Evolutionary conservation across 2,113 vertebrate genomes (phyloP), one percentile per base, ranked within the genome.

Genomic region (Brachyhypopomus occidentalis): DNA sequence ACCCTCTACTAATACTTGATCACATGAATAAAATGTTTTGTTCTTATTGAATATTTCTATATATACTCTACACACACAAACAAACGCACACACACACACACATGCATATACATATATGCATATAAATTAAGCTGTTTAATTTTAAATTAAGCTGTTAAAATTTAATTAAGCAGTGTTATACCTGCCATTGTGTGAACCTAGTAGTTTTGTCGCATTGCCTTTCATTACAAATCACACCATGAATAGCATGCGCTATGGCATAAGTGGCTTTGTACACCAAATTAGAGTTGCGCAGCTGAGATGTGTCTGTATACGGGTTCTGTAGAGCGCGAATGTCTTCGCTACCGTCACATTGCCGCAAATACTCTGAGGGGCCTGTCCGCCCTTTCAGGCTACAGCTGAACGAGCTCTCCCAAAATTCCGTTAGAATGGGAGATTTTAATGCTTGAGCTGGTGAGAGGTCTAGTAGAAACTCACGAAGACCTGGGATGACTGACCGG

Each of bases 241-340:
- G 88, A 48, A 92, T 80, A 4, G 90, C 89, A 75, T 92, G 88
- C 30, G 90, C 92, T 70, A 92, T 87, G 22, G 92, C 90, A 75
- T 92, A 91, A 12, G 87, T 89, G 14, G 92, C 92, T 80, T 92
- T 92, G 63, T 92, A 92, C 17, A 90, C 91, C 88, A 91, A 90
- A 84, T 92, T 90, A 22, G 88, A 84, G 25, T 89, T 62, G 41
- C 91, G 76, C 17, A 92, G 82, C 79, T 92, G 88, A 45, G 91
- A 90, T 0, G 90, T 91, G 80, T 92, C 91, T 4, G 87, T 92
- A 82, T 92, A 93, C 0, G 20, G 58, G 22, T 63, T 63, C 60
- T 63, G 83, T 11, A 92, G 77, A 0, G 41, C 73, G 3, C 27
- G n/a, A 5, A 93, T 30, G 22, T 90, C 77, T 72, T 93, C 89